A percentile compares a stretch with the other conserved stretches of the same genome.
phyloP scores from a whole-genome alignment of 2,113 vertebrate species.

The Butorides virescens region DNA sequence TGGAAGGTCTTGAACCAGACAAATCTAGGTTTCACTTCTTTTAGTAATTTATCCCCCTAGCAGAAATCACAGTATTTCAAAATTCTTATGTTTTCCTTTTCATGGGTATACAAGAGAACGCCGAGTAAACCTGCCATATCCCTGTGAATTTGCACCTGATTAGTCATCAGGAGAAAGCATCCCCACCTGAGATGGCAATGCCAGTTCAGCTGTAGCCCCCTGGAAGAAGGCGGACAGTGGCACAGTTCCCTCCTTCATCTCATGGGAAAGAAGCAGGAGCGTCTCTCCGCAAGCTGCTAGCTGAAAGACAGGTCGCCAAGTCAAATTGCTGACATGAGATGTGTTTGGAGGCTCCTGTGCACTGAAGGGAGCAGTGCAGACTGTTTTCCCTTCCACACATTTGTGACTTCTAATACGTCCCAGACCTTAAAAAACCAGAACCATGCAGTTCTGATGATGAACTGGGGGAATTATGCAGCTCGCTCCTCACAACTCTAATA shows the following conservation, averaged over 20 bases:
- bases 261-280: background rate
- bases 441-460: background rate
- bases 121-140: background rate
- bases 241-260: background rate
- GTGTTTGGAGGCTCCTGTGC: background rate
- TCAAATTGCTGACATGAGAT: background rate
- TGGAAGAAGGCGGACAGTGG: background rate
- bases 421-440: background rate
- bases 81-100: background rate
- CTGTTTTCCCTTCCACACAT: background rate
- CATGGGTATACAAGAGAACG: background rate
- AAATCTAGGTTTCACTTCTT: background rate
- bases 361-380: background rate
- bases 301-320: background rate
- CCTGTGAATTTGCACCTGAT: background rate
- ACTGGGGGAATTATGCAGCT: background rate
- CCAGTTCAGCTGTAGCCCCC: background rate
- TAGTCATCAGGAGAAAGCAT: background rate
- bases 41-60: background rate
- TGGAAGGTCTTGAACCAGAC: background rate
- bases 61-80: background rate
- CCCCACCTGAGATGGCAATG: background rate
- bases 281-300: background rate
- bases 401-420: background rate
- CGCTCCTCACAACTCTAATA: background rate